Percentiles rank a stretch among this genome's conserved stretches.
phyloP scores from a whole-genome alignment of 2,797 vertebrate species.

The Clarias platycephalus region DNA sequence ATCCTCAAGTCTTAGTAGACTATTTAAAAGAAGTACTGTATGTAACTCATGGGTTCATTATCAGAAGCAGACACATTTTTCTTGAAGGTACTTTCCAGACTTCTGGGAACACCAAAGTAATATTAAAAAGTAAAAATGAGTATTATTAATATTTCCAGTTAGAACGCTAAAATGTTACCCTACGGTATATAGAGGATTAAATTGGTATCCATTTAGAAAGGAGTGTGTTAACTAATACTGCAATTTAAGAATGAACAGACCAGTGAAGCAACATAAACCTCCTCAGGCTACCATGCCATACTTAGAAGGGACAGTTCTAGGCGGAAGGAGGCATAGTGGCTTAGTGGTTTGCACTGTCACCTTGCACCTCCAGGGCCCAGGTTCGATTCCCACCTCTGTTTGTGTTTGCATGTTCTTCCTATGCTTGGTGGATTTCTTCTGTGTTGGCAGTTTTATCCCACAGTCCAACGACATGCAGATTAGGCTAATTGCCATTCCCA shows the following conservation, averaged over 20 bases:
- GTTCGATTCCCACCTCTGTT: too few relatives aligned
- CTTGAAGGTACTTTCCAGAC: slow-evolving; percentile 16
- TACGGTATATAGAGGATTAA: background rate
- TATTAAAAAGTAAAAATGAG: background rate
- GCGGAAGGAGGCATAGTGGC: too few relatives aligned
- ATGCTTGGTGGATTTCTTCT: too few relatives aligned
- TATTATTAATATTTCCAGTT: background rate
- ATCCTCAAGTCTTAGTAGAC: slow-evolving; percentile 13
- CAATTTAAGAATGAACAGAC: background rate
- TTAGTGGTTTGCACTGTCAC: too few relatives aligned
- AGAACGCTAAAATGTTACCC: background rate
- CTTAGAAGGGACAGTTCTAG: background rate
- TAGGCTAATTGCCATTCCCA: too few relatives aligned
- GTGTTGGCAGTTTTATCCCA: too few relatives aligned
- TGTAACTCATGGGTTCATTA: slow-evolving; percentile 20
- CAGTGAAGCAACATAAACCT: background rate
- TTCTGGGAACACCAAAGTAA: background rate
- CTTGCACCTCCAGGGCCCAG: too few relatives aligned
- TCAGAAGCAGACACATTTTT: slow-evolving; percentile 3
- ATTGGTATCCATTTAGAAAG: background rate
- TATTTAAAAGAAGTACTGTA: slow-evolving; percentile 33
- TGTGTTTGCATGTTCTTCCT: too few relatives aligned
- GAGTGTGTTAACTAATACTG: background rate
- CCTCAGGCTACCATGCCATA: background rate
- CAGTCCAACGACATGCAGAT: too few relatives aligned